Evolutionary conservation across 2,888 invertebrate species (phyloP).

Genomic region (Cepaea hortensis): DNA sequence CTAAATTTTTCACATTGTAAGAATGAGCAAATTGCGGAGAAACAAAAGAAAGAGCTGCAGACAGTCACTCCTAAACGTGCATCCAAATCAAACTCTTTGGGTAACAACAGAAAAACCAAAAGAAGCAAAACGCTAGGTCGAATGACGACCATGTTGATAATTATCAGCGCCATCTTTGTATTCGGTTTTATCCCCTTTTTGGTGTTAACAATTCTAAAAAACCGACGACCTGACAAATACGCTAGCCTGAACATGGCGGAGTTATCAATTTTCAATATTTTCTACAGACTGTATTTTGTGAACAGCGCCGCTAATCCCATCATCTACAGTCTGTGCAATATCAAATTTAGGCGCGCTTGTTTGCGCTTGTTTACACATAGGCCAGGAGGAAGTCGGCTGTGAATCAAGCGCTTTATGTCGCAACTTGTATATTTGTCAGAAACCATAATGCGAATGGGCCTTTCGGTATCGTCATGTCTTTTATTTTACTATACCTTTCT

Average conservation of each 20-base stretch:
- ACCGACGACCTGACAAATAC: background rate
- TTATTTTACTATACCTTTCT: too few relatives aligned
- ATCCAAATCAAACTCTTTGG: background rate
- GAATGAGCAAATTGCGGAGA: too few relatives aligned
- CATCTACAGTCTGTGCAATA: constrained; percentile 44
- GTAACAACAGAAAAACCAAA: background rate
- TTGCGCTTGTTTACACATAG: background rate
- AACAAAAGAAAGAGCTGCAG: background rate
- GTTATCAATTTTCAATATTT: constrained; percentile 42
- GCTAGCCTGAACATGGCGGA: constrained; percentile 1
- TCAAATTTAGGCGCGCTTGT: constrained; percentile 39
- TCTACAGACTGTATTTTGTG: constrained; percentile 46
- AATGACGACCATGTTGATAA: constrained; percentile 36
- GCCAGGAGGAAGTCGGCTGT: background rate
- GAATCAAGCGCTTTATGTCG: too few relatives aligned
- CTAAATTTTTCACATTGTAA: too few relatives aligned
- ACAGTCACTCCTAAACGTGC: background rate
- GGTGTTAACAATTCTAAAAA: constrained; percentile 9
- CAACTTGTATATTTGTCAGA: too few relatives aligned
- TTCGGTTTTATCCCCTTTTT: constrained; percentile 38
- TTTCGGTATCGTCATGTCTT: too few relatives aligned
- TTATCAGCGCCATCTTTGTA: constrained; percentile 30
- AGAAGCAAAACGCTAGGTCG: background rate
- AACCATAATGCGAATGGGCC: too few relatives aligned
- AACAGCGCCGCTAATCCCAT: constrained; percentile 48